Conservation (phyloP, 2,888 invertebrate species). For the Galeruca laticollis region DNA sequence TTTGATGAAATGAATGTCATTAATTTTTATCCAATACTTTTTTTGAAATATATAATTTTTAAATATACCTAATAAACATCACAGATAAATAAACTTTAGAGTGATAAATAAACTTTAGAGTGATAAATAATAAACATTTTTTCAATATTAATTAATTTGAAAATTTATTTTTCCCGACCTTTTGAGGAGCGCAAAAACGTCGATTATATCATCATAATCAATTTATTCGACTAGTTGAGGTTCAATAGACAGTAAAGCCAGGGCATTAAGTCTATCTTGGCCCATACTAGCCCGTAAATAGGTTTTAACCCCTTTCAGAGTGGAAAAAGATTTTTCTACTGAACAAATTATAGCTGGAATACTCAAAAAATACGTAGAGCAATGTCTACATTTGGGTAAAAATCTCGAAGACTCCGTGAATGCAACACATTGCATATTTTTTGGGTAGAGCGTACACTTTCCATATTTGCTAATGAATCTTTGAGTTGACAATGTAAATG, state of each 20-base stretch:
- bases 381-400: constrained; percentile 1
- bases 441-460: constrained; percentile 21
- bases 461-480: not conserved
- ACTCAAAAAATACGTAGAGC: constrained; percentile 29
- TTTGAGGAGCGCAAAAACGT: not conserved
- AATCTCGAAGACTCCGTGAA: constrained; percentile 19
- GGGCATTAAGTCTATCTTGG: constrained; percentile 31
- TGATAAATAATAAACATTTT: not conserved
- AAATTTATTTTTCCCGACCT: not conserved
- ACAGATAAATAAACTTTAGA: too few species aligned
- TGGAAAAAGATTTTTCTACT: constrained; percentile 29
- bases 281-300: constrained; percentile 15
- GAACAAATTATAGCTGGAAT: constrained; percentile 33
- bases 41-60: too few species aligned
- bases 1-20: too few species aligned
- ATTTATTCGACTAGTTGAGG: constrained; percentile 27
- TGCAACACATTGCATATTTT: constrained; percentile 30
- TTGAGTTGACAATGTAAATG: not conserved
- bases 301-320: constrained; percentile 25
- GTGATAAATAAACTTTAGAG: not conserved
- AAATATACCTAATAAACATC: too few species aligned
- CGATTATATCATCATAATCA: constrained; percentile 26
- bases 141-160: not conserved
- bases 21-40: too few species aligned
- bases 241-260: constrained; percentile 27